Evolutionary conservation across 2,113 vertebrate species (phyloP).

Genomic region (Vimba vimba): DNA sequence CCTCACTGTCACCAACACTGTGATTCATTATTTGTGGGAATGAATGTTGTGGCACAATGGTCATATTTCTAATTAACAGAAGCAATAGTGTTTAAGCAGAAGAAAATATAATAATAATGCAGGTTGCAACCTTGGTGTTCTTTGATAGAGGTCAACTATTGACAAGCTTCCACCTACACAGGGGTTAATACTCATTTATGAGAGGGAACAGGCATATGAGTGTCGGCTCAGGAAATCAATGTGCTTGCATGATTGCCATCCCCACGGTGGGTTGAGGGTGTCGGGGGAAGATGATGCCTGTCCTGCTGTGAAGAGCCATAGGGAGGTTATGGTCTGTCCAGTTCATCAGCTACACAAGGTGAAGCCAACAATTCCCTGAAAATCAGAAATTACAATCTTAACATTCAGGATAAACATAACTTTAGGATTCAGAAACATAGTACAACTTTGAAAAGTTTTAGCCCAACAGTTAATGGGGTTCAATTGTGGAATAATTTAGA

Average conservation of each 20-base stretch:
- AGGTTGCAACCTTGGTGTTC: background rate
- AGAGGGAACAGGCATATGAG: conserved; percentile 7
- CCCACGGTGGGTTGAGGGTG: background rate
- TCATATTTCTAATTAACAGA: background rate
- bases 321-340: conserved; percentile 19
- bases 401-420: too few species aligned
- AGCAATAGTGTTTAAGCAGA: background rate
- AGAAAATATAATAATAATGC: background rate
- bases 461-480: too few species aligned
- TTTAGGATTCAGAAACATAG: too few species aligned
- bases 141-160: background rate
- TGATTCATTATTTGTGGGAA: background rate
- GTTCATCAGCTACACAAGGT: conserved; percentile 32
- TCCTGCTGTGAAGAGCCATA: conserved; percentile 32
- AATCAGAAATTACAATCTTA: background rate
- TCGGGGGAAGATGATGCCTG: conserved; percentile 26
- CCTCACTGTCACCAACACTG: background rate
- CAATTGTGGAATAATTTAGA: too few species aligned
- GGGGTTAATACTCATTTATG: conserved; percentile 45
- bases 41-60: background rate
- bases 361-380: conserved; percentile 14
- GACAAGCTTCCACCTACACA: background rate
- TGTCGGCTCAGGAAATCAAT: conserved; percentile 39
- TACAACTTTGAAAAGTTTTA: too few species aligned
- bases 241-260: conserved; percentile 45